Conservation (phyloP, 2,888 invertebrate genomes). For the Dione juno region DNA sequence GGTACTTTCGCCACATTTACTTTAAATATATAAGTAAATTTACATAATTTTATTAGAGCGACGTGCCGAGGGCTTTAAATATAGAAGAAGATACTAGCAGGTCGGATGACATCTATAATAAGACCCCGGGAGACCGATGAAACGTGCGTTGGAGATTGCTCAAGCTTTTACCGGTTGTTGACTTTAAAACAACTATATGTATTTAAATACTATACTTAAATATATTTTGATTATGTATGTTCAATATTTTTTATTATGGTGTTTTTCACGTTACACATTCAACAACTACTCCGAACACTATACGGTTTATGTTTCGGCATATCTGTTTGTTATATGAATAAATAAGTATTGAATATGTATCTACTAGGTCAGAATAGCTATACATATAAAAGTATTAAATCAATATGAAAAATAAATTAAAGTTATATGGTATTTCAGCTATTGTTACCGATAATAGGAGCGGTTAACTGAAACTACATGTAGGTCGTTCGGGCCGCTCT, state of each 20-base stretch:
- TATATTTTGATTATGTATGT: neutral
- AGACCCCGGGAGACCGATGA: slow-evolving; percentile 79
- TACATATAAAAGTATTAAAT: slow-evolving; percentile 8
- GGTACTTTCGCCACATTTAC: neutral
- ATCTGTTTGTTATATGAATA: neutral
- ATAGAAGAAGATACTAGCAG: slow-evolving; percentile 81
- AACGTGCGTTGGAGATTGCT: slow-evolving; percentile 73
- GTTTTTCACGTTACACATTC: neutral
- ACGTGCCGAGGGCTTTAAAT: slow-evolving; percentile 72
- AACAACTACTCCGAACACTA: neutral
- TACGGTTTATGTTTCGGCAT: neutral
- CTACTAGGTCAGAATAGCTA: neutral
- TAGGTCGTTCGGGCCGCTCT: slow-evolving; percentile 80
- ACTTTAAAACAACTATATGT: slow-evolving; percentile 56
- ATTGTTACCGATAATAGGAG: slow-evolving; percentile 77
- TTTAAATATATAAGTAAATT: slow-evolving; percentile 8
- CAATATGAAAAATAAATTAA: slow-evolving; percentile 27
- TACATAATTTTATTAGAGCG: slow-evolving; percentile 37
- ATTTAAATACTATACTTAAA: slow-evolving; percentile 24
- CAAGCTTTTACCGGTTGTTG: slow-evolving; percentile 78
- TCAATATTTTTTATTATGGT: neutral
- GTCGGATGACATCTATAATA: slow-evolving; percentile 83
- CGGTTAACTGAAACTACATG: slow-evolving; percentile 71
- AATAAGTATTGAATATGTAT: neutral
- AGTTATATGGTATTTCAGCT: slow-evolving; percentile 49